Evolutionary conservation across 2,113 vertebrate genomes (phyloP), one percentile per base, ranked within the genome.

Genomic region (Bostrychus sinensis): DNA sequence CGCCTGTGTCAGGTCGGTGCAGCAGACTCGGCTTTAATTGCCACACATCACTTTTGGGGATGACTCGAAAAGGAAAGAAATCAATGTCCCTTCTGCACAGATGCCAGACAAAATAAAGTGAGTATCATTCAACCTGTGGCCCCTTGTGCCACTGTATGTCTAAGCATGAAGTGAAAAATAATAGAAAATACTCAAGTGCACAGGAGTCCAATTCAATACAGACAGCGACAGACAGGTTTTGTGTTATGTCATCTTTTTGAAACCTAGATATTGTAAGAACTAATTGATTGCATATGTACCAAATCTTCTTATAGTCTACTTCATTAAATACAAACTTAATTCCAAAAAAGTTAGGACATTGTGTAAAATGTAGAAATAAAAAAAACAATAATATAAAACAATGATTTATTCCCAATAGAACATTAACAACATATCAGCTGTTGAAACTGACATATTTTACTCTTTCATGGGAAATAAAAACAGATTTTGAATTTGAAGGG

Each of bases 1-100:
- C 42, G 62, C 23, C 78, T 84, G 84, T 82, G 75, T 89, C 86
- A 85, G 78, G 58, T 63, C 23, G 81, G 75, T 82, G 25, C 60
- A 37, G 41, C 32, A 57, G 68, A 46, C 67, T 32, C 58, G 45
- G 53, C 57, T 79, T 78, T 83, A 85, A 86, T 83, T 79, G 72
- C 54, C 25, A 42, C 55, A 46, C 68, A 76, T 83, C 75, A 73
- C 77, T 85, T 88, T 81, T 68, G 59, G 41, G 76, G 69, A 65
- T 22, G 42, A 50, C 55, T 80, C 59, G 62, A 67, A 67, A 78
- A 72, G 65, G 55, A 77, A 66, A 75, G 43, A 86, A 85, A 87
- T 87, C 77, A 62, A 72, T 80, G 66, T 67, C 26, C 16, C 53
- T 56, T 26, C 30, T 58, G 36, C 57, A 54, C 58, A 50, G 70